Evolutionary conservation across 2,113 vertebrate genomes (phyloP), one percentile per base, ranked within the genome.

Genomic region (Entelurus aequoreus): DNA sequence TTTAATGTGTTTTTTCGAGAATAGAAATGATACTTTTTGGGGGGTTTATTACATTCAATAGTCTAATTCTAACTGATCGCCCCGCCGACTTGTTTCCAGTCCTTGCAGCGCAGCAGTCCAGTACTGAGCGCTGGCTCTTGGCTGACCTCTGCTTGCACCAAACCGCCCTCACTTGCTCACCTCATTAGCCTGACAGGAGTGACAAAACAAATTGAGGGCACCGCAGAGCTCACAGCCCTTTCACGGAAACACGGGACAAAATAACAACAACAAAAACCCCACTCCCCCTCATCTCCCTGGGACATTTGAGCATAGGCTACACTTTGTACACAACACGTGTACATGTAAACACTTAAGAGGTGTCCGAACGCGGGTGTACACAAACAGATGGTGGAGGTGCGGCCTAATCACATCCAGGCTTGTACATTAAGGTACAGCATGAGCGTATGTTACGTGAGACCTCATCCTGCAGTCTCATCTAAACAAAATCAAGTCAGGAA

Each of bases 111-210:
- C 35, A 38, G 65, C 47, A 48, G 79, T 47, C 81, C 82, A 79
- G 76, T 82, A 77, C 75, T 42, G 69, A 69, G 69, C 28, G 0
- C 53, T 84, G 80, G 75, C 82, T 84, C 80, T 84, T 88, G 81
- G 87, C 80, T 88, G 86, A 87, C 82, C 82, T 80, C 81, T 70
- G 74, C 62, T 63, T 87, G 75, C 85, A 84, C 63, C 76, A 69
- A 78, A 80, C 71, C 60, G 64, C 71, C 78, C 82, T 85, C 79
- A 70, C 76, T 82, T 80, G 79, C 71, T 79, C 84, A 84, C 82
- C 79, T 88, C 88, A 89, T 90, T 88, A 89, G 85, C 80, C 72
- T 87, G 84, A 86, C 79, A 80, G 83, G 55, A 86, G 81, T 62
- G n/a, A 77, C 71, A 80, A 79, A 86, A 86, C 81, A 78, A 81